Conservation (phyloP, 2,797 vertebrate genomes). For the Hyperoplus lanceolatus region DNA sequence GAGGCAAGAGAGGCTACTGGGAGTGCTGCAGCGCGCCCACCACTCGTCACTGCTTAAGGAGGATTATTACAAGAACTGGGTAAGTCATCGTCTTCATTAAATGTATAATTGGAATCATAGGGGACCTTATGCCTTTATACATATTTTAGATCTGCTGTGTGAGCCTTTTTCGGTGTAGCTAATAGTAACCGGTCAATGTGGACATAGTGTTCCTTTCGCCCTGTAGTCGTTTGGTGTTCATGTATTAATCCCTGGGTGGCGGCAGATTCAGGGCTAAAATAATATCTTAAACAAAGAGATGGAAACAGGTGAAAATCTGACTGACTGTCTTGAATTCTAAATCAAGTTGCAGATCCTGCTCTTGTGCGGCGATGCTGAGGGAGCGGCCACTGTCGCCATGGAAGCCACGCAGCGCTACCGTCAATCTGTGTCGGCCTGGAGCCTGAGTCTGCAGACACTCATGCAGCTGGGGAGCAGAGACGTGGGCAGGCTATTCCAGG, state of each 20-base stretch:
- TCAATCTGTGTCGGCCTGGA: constrained; percentile 88
- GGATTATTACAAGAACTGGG: constrained; percentile 92
- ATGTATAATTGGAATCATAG: neutral
- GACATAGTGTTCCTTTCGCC: neutral
- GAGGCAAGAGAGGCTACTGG: constrained; percentile 89
- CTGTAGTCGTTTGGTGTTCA: neutral
- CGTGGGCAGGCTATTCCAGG: constrained; percentile 85
- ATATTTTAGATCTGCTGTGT: neutral
- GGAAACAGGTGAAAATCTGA: neutral
- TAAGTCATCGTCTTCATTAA: constrained; percentile 68
- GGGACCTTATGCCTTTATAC: neutral
- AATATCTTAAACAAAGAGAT: neutral
- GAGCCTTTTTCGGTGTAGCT: neutral
- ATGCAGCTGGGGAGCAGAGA: constrained; percentile 79
- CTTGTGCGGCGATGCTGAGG: constrained; percentile 73
- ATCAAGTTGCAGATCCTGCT: constrained; percentile 76
- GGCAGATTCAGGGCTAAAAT: neutral
- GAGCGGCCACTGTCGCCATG: constrained; percentile 84
- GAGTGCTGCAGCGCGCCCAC: constrained; percentile 87
- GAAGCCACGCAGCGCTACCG: constrained; percentile 83
- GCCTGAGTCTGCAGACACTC: constrained; percentile 86
- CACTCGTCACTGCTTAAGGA: constrained; percentile 87
- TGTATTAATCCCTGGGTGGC: neutral
- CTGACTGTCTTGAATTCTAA: neutral
- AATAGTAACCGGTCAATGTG: neutral